These are phyloP conservation scores for Tachycineta bicolor DNA, from an alignment of 2,113 vertebrate species.

Conservation along the genomic window DNA sequence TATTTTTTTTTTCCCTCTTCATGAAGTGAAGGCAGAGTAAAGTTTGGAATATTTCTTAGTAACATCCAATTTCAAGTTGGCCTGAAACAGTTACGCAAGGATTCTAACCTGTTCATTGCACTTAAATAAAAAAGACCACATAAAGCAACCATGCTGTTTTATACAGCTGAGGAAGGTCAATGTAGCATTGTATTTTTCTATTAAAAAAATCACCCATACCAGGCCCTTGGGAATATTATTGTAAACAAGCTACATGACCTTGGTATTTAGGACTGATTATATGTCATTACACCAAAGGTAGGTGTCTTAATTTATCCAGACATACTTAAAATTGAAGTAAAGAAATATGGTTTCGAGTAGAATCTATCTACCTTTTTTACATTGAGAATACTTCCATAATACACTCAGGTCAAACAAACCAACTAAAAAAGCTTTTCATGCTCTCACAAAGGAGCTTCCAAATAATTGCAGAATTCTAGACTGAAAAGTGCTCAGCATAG, in stretches of 20 bases:
- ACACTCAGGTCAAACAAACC: neutral
- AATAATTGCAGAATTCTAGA: neutral
- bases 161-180: neutral
- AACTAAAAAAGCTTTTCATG: neutral
- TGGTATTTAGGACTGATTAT: neutral
- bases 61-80: neutral
- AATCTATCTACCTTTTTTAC: neutral
- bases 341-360: neutral
- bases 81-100: neutral
- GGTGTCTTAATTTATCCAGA: neutral
- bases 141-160: neutral
- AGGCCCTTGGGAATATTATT: neutral
- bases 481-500: neutral
- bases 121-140: neutral
- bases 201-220: neutral
- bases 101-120: neutral
- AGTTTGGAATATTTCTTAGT: neutral
- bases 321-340: neutral
- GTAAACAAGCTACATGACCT: neutral
- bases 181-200: neutral
- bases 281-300: neutral
- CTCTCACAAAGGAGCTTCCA: neutral
- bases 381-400: neutral
- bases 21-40: neutral
- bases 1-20: neutral